A percentile compares a stretch with the other conserved stretches of the same genome.
Conservation (phyloP, 2,113 vertebrate species). For the Sialia sialis region DNA sequence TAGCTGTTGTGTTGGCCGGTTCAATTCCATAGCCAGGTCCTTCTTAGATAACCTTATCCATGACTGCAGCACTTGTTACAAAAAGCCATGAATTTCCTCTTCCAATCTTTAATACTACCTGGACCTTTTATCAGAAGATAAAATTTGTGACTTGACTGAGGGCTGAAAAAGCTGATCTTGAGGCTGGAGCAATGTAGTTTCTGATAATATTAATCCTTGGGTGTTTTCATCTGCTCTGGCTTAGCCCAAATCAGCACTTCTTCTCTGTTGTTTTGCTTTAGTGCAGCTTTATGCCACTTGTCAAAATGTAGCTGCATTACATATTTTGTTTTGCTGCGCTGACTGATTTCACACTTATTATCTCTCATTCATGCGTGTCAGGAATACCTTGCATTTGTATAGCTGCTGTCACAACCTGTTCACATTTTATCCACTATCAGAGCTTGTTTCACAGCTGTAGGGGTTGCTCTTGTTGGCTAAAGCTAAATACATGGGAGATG, state of each 20-base stretch:
- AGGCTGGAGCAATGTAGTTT: background rate
- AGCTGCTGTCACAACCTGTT: conserved; percentile 28
- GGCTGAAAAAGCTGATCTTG: background rate
- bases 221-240: background rate
- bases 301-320: background rate
- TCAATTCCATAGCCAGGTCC: background rate
- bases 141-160: background rate
- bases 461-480: background rate
- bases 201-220: background rate
- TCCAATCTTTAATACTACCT: background rate
- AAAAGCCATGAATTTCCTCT: background rate
- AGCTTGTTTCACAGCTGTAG: conserved; percentile 12
- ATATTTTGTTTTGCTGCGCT: background rate
- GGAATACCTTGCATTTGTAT: background rate
- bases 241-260: background rate
- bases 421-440: background rate
- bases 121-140: background rate
- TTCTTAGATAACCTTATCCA: background rate
- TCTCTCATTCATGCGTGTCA: background rate
- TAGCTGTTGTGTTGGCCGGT: background rate
- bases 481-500: background rate
- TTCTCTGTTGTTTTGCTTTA: background rate
- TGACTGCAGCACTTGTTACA: background rate
- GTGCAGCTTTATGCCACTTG: background rate
- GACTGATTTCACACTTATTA: conserved; percentile 12